Conservation (phyloP, 1,140 invertebrate species). For the Dendrolimus punctatus region DNA sequence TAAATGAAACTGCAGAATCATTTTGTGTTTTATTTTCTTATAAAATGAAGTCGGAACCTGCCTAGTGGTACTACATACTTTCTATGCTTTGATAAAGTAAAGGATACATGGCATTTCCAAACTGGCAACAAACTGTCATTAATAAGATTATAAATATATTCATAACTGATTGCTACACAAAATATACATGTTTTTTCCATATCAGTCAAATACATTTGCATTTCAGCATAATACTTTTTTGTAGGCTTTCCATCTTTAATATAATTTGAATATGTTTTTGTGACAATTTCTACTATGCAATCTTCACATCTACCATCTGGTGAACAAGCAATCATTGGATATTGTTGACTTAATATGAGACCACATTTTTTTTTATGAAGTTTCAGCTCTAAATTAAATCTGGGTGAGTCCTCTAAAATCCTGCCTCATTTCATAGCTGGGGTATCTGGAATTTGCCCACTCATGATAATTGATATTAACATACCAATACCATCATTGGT, state of each 20-base stretch:
- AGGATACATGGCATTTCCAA: conserved; percentile 3
- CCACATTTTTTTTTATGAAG: conserved; percentile 26
- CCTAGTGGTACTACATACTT: too few relatives aligned
- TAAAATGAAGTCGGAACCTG: too few relatives aligned
- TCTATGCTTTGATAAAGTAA: conserved; percentile 4
- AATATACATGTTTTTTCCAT: conserved; percentile 11
- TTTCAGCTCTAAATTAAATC: conserved; percentile 8
- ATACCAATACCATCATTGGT: conserved; percentile 3
- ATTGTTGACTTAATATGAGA: conserved; percentile 11
- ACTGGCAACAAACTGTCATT: background rate
- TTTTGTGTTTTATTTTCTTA: too few relatives aligned
- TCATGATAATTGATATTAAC: conserved; percentile 15
- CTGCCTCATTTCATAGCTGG: conserved; percentile 24
- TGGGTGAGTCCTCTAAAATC: conserved; percentile 21
- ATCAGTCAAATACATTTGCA: conserved; percentile 7
- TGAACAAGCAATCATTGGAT: conserved; percentile 21
- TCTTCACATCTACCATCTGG: conserved; percentile 20
- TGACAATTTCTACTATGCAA: conserved; percentile 24
- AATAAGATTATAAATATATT: conserved; percentile 11
- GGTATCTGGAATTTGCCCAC: conserved; percentile 24
- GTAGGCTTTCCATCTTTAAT: conserved; percentile 11
- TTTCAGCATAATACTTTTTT: conserved; percentile 11
- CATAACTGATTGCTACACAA: conserved; percentile 8
- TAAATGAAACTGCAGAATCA: too few relatives aligned
- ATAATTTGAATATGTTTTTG: conserved; percentile 9